Base-by-base conservation (phyloP, 2,888 invertebrate species). In the Nemotelus nigrinus region DNA sequence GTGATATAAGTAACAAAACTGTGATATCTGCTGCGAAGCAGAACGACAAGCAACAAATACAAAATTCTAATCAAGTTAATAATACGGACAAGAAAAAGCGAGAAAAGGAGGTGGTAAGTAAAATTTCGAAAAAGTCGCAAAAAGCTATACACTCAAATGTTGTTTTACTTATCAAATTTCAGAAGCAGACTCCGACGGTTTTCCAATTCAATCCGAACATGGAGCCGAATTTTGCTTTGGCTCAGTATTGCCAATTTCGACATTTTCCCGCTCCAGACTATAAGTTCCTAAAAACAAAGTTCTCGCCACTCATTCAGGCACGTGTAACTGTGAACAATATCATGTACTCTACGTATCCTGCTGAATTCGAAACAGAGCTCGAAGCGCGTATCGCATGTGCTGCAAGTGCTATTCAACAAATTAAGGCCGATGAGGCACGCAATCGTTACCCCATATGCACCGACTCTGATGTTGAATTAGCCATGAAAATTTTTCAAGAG, bases 261-360 rank as follows among this genome's bases (percentile, higher is more conserved):
- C 80, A 82, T 3, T 84, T 82, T 78, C 45, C 81, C 2, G 77
- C 81, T 41, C 87, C 87, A 0, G 80, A 81, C 0, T 87, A 83
- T 57, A 84, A 81, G 50, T 81, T 82, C 4, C 78, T 83, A 10
- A 82, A 81, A 75, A 82, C 82, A 6, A 83, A 82, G 78, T 83
- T 83, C 76, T 64, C 77, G 47, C 80, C 81, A 39, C 80, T 81
- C 5, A 78, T 82, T 75, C 83, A 85, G 67, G 85, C 86, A 77
- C 83, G 83, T 48, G 84, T 87, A 45, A 81, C 80, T n/a, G 82
- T 87, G 8, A 85, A 84, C 43, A 81, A 79, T 10, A 81, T 65
- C 3, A 83, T 83, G 4, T 85, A 83, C 79, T 84, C 85, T 6
- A 86, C 84, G 44, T 87, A 86, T 79, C 87, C 87, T 0, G 81